Evolutionary conservation across 2,113 vertebrate species (phyloP).

Genomic region (Dolichotis patagonum): DNA sequence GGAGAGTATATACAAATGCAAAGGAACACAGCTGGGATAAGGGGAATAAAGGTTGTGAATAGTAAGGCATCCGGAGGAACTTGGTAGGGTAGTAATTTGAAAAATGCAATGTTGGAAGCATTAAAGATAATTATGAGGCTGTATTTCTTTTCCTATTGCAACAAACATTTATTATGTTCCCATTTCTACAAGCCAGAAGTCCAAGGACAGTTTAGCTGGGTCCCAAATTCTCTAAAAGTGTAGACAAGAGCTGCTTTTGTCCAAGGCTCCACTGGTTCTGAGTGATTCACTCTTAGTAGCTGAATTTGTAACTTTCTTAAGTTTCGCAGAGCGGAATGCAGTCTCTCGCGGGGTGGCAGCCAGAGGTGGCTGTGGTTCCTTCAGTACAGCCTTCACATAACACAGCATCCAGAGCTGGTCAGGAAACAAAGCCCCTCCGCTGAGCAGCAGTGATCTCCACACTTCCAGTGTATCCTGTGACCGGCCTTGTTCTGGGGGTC

Average conservation of each 20-base stretch:
- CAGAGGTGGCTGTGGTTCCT: not conserved
- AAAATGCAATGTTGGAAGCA: not conserved
- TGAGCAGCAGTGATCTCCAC: not conserved
- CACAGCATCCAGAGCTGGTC: not conserved
- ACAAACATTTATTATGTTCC: not conserved
- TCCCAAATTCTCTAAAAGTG: not conserved
- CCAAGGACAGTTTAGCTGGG: not conserved
- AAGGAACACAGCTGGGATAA: not conserved
- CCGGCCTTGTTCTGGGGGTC: not conserved
- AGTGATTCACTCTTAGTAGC: not conserved
- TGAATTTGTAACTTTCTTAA: not conserved
- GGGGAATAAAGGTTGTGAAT: not conserved
- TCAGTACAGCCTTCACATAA: not conserved
- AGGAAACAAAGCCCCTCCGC: not conserved
- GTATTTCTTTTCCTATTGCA: not conserved
- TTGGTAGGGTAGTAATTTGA: not conserved
- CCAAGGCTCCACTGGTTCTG: not conserved
- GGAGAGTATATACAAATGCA: not conserved
- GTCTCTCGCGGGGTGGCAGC: not conserved
- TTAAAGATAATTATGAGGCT: not conserved
- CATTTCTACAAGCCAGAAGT: not conserved
- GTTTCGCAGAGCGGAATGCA: not conserved
- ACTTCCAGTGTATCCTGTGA: not conserved
- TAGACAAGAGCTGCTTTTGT: not conserved
- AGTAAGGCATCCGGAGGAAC: not conserved